A percentile compares a stretch with the other conserved stretches of the same genome.
Evolutionary conservation across 2,797 vertebrate species (phyloP).

Genomic region (Lophotriccus pileatus): DNA sequence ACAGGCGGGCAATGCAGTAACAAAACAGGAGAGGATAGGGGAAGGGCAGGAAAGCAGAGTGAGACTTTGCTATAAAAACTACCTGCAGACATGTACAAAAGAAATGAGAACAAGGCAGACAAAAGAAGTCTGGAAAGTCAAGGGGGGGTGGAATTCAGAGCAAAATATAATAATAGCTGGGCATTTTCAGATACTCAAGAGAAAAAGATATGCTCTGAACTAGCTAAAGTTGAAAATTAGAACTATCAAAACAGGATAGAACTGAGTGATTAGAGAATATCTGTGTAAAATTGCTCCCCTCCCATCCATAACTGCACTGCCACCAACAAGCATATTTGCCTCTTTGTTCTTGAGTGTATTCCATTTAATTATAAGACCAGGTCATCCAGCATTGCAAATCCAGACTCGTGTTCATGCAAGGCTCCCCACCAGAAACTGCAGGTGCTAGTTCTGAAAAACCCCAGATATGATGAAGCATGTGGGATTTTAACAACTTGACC

Average conservation of each 20-base stretch:
- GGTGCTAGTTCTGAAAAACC: not conserved
- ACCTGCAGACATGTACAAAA: conserved; percentile 46
- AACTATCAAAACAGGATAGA: not conserved
- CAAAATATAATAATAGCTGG: conserved; percentile 32
- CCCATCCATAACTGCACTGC: not conserved
- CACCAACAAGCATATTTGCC: not conserved
- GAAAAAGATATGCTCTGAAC: conserved; percentile 7
- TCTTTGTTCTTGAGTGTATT: not conserved
- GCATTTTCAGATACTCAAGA: conserved; percentile 18
- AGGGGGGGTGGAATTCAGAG: not conserved
- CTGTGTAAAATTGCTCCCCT: not conserved
- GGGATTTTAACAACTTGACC: not conserved
- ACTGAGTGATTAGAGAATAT: not conserved
- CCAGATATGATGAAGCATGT: not conserved
- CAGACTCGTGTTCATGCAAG: not conserved
- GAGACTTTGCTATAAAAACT: conserved; percentile 31
- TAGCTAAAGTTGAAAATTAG: conserved; percentile 20
- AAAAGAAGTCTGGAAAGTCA: conserved; percentile 28
- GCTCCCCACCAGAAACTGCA: not conserved
- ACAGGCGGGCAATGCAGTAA: not conserved
- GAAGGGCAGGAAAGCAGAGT: not conserved
- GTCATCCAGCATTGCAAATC: not conserved
- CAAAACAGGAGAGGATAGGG: not conserved
- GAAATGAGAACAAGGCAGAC: conserved; percentile 37
- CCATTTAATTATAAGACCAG: not conserved